A percentile compares a stretch with the other conserved stretches of the same genome.
phyloP scores from a whole-genome alignment of 2,888 invertebrate species.

The Idaea dimidiata region DNA sequence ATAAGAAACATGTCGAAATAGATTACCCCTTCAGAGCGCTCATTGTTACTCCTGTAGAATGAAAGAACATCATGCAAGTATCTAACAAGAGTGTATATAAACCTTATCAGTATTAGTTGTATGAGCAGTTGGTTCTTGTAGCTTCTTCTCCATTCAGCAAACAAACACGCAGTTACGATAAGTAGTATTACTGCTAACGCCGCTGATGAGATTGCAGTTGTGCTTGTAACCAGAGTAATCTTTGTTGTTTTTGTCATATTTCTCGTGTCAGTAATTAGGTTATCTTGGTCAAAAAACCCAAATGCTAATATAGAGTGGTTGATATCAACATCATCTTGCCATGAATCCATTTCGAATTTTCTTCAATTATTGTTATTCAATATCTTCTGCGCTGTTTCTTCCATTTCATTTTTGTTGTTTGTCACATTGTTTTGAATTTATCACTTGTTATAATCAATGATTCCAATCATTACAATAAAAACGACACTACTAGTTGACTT shows the following conservation, averaged over 20 bases:
- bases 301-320: background rate
- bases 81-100: slow-evolving; percentile 49
- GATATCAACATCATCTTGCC: background rate
- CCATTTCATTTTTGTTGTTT: slow-evolving; percentile 6
- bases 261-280: background rate
- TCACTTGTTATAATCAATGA: background rate
- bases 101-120: slow-evolving; percentile 64
- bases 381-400: slow-evolving; percentile 6
- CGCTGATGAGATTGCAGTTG: slow-evolving; percentile 53
- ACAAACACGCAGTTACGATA: slow-evolving; percentile 53
- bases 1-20: slow-evolving; percentile 38
- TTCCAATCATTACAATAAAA: background rate
- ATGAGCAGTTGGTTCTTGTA: slow-evolving; percentile 66
- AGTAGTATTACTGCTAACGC: slow-evolving; percentile 47
- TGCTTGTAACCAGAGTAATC: slow-evolving; percentile 31
- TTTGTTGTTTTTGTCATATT: background rate
- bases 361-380: background rate
- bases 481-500: background rate
- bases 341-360: slow-evolving; percentile 11
- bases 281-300: background rate
- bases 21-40: slow-evolving; percentile 20
- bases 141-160: slow-evolving; percentile 59
- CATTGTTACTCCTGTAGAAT: slow-evolving; percentile 21
- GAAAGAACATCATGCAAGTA: slow-evolving; percentile 46
- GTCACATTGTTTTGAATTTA: background rate